phyloP scores from a whole-genome alignment of 2,888 invertebrate species.

The Tipula helvola region DNA sequence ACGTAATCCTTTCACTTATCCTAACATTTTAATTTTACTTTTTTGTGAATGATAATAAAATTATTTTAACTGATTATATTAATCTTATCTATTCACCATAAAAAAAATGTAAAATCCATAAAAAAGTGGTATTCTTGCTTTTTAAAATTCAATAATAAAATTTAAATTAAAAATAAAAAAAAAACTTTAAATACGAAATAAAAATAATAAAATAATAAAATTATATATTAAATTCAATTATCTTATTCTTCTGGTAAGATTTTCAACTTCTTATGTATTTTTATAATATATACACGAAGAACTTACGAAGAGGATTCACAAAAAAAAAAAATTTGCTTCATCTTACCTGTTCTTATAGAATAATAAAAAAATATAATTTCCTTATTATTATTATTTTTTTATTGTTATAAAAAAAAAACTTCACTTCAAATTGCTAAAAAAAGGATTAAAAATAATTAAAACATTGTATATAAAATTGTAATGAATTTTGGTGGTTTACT shows the following conservation, averaged over 20 bases:
- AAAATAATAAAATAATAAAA: neutral
- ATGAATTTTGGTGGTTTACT: neutral
- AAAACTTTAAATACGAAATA: neutral
- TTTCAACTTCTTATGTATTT: neutral
- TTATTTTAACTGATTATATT: neutral
- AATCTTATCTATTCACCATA: neutral
- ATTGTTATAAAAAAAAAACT: neutral
- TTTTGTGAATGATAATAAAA: neutral
- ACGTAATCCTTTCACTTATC: neutral
- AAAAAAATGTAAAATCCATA: neutral
- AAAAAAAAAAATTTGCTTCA: neutral
- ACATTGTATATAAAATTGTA: neutral
- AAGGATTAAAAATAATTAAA: conserved; percentile 4
- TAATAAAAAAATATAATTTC: neutral
- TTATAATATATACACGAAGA: neutral
- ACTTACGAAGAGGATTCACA: neutral
- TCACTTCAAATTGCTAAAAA: neutral
- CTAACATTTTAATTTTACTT: neutral
- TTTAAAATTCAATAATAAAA: neutral
- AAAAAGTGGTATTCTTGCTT: neutral
- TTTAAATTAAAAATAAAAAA: neutral
- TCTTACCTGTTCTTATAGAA: neutral
- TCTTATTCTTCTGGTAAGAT: neutral
- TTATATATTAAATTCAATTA: neutral
- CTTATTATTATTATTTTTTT: neutral